Conservation (phyloP, 2,888 invertebrate species). For the Suillia variegata region DNA sequence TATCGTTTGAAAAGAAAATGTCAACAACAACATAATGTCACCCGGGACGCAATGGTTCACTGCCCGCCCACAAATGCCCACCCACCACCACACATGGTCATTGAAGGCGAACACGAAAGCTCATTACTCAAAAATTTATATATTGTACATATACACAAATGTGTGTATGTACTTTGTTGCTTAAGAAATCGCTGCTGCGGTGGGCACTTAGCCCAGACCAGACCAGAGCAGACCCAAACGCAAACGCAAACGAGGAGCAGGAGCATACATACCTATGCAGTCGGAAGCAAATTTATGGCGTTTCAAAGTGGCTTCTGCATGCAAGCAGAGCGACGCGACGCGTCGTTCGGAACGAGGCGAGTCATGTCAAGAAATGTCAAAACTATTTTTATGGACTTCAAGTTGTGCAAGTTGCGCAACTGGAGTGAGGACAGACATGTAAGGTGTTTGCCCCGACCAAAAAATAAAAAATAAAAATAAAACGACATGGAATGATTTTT, state of each 20-base stretch:
- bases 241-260: background rate
- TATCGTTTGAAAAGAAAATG: too few species aligned
- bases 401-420: background rate
- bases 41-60: too few species aligned
- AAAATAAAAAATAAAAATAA: too few species aligned
- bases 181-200: constrained; percentile 7
- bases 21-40: too few species aligned
- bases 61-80: too few species aligned
- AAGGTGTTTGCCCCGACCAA: background rate
- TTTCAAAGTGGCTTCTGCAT: background rate
- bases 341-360: background rate
- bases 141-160: constrained; percentile 3
- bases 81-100: too few species aligned
- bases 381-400: constrained; percentile 5
- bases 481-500: too few species aligned
- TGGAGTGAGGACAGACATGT: background rate
- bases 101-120: background rate
- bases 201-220: background rate
- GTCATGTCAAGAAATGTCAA: constrained; percentile 17
- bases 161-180: constrained; percentile 15
- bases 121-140: constrained; percentile 14
- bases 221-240: background rate
- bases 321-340: background rate
- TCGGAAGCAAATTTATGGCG: background rate
- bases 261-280: background rate